Evolutionary conservation across 2,113 vertebrate species (phyloP), one percentile per base, ranked within the genome.

Genomic region (Oriolus oriolus): DNA sequence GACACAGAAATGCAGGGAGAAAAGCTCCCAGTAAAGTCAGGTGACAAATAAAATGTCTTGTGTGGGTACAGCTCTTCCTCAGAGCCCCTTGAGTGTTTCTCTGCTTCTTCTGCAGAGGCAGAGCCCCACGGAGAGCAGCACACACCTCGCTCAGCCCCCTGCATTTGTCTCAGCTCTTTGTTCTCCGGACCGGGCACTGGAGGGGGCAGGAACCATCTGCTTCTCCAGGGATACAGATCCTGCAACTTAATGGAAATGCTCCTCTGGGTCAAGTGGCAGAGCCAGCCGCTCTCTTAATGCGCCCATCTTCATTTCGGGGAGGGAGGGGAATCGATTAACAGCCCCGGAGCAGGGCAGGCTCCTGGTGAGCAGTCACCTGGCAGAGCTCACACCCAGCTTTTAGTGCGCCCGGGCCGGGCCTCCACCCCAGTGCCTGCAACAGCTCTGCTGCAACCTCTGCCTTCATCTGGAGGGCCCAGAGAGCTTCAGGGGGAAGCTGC

Each of bases 261-360:
- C 86, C 86, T 96, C 54, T 61, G 85, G 88, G 88, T 96, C 96
- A 96, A 92, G 83, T 39, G 73, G 79, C 74, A 94, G 59, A 89
- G 82, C 53, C 71, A 82, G 39, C 57, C 21, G 52, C 80, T 77
- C 70, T 28, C 74, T 63, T 84, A 78, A 93, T 44, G 52, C 30
- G 53, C 7, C 7, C 26, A 28, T 57, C 70, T 89, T 93, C 80
- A 14, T 42, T 93, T 78, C n/a, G 87, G 83, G 60, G 37, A 56
- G 35, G 75, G 54, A 92, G 20, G n/a, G 50, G 33, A 70, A 73
- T 89, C 90, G 60, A 76, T 97, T 95, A 90, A 56, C 54, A 87
- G 81, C 57, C 82, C 23, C 33, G 9, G 73, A 82, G 65, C 52
- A 22, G 22, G 39, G 60, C 75, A 74, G 28, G 4, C 37, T 73